Evolutionary conservation across 92 coral and sea anemone genomes (phyloP).

Genomic region (Palythoa heliodiscus): DNA sequence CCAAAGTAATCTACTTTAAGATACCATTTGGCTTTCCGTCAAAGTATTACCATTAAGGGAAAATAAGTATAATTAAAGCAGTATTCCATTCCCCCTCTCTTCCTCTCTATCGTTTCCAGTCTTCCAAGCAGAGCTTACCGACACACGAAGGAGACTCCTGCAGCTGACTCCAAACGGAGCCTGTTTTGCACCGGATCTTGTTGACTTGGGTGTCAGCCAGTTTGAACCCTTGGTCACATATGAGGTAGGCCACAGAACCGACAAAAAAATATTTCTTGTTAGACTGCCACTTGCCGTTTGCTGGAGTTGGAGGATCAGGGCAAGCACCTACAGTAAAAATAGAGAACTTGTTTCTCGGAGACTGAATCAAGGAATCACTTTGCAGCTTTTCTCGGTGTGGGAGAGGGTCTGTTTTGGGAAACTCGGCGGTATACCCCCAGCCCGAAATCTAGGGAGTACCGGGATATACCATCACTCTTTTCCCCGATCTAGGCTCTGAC

Average conservation of each 20-base stretch:
- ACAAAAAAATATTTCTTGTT: conserved; percentile 47
- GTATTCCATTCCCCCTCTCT: background rate
- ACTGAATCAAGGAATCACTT: too few relatives aligned
- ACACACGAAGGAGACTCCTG: conserved; percentile 56
- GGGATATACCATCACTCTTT: too few relatives aligned
- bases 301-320: conserved; percentile 39
- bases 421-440: too few relatives aligned
- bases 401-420: too few relatives aligned
- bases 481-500: too few relatives aligned
- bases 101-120: background rate
- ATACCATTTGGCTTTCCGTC: too few relatives aligned
- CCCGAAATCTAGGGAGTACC: too few relatives aligned
- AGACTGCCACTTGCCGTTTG: conserved; percentile 67
- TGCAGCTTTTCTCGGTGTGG: too few relatives aligned
- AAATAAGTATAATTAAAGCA: background rate
- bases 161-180: conserved; percentile 47
- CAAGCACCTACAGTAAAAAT: conserved; percentile 62
- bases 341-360: background rate
- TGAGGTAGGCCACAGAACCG: conserved; percentile 55
- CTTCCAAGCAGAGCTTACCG: conserved; percentile 48
- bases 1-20: too few relatives aligned
- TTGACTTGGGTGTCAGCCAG: conserved; percentile 31
- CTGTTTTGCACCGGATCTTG: conserved; percentile 56
- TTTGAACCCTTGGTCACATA: conserved; percentile 63
- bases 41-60: too few relatives aligned